A percentile compares a stretch with the other conserved stretches of the same genome.
Conservation (phyloP, 2,113 vertebrate genomes). For the Callithrix jacchus region DNA sequence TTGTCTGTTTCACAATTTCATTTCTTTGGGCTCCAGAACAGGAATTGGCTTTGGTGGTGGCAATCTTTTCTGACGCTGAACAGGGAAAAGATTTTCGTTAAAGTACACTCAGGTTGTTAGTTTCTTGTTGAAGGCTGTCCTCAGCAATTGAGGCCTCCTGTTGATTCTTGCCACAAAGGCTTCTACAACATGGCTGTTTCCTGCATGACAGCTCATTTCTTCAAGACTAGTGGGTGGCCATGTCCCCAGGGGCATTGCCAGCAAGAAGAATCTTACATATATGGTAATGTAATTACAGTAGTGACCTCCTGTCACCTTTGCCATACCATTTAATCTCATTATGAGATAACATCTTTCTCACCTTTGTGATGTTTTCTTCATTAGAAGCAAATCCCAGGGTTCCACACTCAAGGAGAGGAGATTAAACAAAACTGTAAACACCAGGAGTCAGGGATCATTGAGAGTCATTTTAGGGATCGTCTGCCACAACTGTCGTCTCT, state of each 20-base stretch:
- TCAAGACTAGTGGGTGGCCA: no score
- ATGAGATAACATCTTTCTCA: background rate
- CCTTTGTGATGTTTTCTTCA: background rate
- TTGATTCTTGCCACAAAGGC: background rate
- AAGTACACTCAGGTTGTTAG: background rate
- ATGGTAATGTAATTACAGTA: background rate
- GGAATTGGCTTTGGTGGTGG: accelerated
- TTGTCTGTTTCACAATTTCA: background rate
- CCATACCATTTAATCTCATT: background rate
- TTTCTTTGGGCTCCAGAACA: background rate
- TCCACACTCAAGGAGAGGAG: background rate
- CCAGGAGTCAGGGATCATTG: background rate
- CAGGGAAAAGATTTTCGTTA: background rate
- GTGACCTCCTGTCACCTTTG: background rate
- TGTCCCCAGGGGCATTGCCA: background rate
- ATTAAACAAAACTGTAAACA: background rate
- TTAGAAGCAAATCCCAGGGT: background rate
- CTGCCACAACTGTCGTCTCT: background rate
- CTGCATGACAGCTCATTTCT: background rate
- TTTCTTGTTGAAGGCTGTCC: background rate
- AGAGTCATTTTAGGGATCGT: background rate
- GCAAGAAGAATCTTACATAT: background rate
- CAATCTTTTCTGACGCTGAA: background rate
- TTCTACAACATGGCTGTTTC: background rate
- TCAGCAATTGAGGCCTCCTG: background rate